Conservation (phyloP, 2,797 vertebrate species). For the Tangara arthus region DNA sequence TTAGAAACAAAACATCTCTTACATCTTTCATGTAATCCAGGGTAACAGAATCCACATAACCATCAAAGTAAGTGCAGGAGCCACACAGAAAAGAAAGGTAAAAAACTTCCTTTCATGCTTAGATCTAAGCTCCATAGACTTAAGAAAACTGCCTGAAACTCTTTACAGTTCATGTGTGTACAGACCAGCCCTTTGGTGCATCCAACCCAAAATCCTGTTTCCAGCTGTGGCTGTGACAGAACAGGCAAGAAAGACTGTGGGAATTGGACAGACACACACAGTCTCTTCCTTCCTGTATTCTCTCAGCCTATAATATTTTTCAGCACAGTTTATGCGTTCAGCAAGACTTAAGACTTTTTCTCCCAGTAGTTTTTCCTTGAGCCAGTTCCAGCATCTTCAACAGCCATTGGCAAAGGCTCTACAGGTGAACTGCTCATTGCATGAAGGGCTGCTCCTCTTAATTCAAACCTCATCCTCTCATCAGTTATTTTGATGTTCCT, state of each 20-base stretch:
- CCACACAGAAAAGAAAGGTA: background rate
- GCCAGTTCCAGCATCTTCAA: background rate
- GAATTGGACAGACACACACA: background rate
- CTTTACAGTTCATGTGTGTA: background rate
- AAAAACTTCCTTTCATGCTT: background rate
- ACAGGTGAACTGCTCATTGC: background rate
- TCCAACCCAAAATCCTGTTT: background rate
- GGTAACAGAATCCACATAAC: background rate
- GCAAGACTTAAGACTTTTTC: background rate
- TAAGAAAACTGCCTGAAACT: background rate
- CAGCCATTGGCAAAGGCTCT: background rate
- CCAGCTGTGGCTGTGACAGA: background rate
- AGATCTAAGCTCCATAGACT: background rate
- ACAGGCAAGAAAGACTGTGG: background rate
- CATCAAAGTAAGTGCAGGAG: background rate
- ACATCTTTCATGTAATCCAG: background rate
- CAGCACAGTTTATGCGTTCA: background rate
- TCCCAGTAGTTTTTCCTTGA: background rate
- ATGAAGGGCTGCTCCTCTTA: background rate
- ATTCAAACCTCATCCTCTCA: background rate
- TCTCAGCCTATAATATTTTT: background rate
- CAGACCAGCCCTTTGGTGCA: background rate
- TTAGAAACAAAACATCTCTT: constrained; percentile 43
- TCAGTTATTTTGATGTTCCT: background rate
- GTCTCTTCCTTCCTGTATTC: background rate